Evolutionary conservation across 2,113 vertebrate genomes (phyloP).

Genomic region (Uria aalge): DNA sequence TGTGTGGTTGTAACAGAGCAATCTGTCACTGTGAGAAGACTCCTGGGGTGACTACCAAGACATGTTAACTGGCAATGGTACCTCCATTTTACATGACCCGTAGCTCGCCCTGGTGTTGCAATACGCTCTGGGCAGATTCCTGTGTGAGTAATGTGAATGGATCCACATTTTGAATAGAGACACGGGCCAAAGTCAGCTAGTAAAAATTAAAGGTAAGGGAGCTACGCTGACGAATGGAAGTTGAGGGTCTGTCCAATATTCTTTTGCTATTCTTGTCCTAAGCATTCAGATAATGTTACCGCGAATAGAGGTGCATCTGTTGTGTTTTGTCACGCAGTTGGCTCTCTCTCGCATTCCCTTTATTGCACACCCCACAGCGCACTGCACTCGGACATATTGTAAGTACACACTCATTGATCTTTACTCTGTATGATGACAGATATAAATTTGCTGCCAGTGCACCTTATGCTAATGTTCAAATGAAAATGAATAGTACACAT

Average conservation of each 20-base stretch:
- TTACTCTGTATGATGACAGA: not conserved
- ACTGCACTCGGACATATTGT: not conserved
- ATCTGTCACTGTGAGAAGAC: conserved; percentile 64
- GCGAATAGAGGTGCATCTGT: not conserved
- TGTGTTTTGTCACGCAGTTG: not conserved
- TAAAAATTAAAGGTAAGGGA: not conserved
- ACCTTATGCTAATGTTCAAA: conserved; percentile 22
- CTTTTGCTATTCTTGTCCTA: not conserved
- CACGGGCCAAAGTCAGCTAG: not conserved
- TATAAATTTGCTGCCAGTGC: conserved; percentile 35
- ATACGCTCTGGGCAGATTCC: not conserved
- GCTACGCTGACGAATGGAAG: not conserved
- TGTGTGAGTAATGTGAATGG: not conserved
- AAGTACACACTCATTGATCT: conserved; percentile 15
- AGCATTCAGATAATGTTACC: not conserved
- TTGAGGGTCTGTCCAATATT: not conserved
- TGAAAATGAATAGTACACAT: not conserved
- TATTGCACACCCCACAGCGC: accelerated
- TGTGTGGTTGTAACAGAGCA: conserved; percentile 60
- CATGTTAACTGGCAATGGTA: conserved; percentile 15
- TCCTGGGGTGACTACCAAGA: conserved; percentile 46
- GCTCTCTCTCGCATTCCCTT: not conserved
- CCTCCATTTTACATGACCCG: not conserved
- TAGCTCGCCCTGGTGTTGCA: not conserved
- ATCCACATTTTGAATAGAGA: not conserved